A percentile compares a stretch with the other conserved stretches of the same genome.
Evolutionary conservation across 2,113 vertebrate genomes (phyloP).

Genomic region (Hiodon tergisus): DNA sequence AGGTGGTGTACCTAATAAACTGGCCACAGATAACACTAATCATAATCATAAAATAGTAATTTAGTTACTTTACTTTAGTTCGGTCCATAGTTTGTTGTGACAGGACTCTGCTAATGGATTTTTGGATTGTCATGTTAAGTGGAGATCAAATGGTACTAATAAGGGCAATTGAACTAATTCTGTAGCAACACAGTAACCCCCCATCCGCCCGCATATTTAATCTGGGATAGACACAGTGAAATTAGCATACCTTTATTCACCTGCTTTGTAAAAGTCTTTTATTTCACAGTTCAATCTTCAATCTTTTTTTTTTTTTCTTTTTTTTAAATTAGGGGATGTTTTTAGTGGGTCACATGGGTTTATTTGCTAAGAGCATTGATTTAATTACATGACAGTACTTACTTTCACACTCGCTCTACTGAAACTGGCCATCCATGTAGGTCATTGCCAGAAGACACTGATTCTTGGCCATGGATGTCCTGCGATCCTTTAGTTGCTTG

Average conservation of each 20-base stretch:
- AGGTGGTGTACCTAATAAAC: no score
- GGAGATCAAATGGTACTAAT: conserved; percentile 52
- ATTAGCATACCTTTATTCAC: conserved; percentile 55
- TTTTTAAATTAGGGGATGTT: conserved; percentile 25
- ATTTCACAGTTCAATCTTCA: conserved; percentile 39
- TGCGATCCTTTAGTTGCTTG: conserved; percentile 51
- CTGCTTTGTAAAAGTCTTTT: conserved; percentile 43
- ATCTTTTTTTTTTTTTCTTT: conserved; percentile 31
- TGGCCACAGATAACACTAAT: no score
- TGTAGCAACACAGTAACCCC: conserved; percentile 54
- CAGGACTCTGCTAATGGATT: conserved; percentile 46
- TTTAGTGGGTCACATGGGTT: conserved; percentile 45
- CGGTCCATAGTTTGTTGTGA: conserved; percentile 36
- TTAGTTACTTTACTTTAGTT: neutral
- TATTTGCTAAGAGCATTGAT: conserved; percentile 48
- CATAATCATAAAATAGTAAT: neutral
- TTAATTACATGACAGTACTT: conserved; percentile 49
- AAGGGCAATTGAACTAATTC: conserved; percentile 51
- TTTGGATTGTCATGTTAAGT: conserved; percentile 28
- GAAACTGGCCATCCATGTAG: conserved; percentile 46
- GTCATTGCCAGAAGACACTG: conserved; percentile 56
- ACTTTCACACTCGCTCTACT: conserved; percentile 25
- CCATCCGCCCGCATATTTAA: conserved; percentile 55
- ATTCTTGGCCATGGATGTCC: conserved; percentile 54
- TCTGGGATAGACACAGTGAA: conserved; percentile 48